Base-by-base conservation (phyloP, 2,113 vertebrate genomes). In the Corythornis vintsioides region DNA sequence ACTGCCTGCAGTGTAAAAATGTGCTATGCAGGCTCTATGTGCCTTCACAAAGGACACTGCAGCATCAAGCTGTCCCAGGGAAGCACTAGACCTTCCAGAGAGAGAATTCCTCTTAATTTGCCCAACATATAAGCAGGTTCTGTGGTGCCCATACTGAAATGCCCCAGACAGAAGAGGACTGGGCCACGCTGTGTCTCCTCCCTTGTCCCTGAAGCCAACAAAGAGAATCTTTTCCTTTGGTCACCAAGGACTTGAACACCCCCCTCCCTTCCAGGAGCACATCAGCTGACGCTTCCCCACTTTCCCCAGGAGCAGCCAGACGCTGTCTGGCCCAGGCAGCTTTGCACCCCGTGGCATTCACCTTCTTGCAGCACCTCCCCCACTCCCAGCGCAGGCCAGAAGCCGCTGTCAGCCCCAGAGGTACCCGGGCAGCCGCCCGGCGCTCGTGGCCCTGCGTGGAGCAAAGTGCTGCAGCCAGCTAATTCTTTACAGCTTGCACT, bases 401-500 rank as follows among this genome's bases (percentile, higher is more conserved):
- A 72, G 91, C 81, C n/a, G 89, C 9, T 60, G 70, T 8, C 73
- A 79, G 80, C 66, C 86, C 77, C 56, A 29, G 90, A 45, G 53
- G 3, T 48, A 55, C 67, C 86, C 52, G 52, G 66, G 90, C 86
- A 69, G 35, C 45, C 24, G 4, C 10, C 47, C 16, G 60, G 8
- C 4, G 50, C 10, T 31, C 73, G 6, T 85, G 90, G 83, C 81
- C 76, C 83, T 26, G 70, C 2, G 3, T 29, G 59, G 73, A 88
- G 77, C 79, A 67, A 81, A 95, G 95, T 61, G n/a, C 92, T 1
- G 66, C 92, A 33, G 87, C 38, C 78, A 64, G 89, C 93, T 98
- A 98, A 99, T 99, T 98, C 98, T 98, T 98, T 98, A 97, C 95
- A 98, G 98, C 98, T 98, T 98, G 98, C 96, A 97, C 97, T 97